Conservation (phyloP, 2,888 invertebrate species). For the Baccha elongata region DNA sequence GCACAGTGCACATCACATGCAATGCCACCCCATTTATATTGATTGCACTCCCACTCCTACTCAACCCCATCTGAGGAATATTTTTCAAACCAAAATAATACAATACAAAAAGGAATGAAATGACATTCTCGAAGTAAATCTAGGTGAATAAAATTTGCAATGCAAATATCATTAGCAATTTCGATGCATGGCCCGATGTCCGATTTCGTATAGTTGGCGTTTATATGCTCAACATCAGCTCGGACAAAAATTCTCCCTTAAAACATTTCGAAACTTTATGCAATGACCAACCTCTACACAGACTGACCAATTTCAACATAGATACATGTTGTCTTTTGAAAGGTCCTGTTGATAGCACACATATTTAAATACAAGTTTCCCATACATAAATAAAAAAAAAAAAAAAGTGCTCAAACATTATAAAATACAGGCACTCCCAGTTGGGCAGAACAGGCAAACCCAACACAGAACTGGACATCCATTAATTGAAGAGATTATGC, state of each 20-base stretch:
- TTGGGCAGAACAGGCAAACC: background rate
- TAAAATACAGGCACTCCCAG: background rate
- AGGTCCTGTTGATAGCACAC: constrained; percentile 61
- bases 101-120: background rate
- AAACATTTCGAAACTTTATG: background rate
- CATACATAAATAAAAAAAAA: constrained; percentile 14
- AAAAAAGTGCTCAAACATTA: background rate
- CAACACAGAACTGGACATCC: constrained; percentile 54
- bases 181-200: constrained; percentile 47
- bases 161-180: constrained; percentile 59
- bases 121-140: constrained; percentile 22
- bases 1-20: constrained; percentile 27
- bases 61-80: constrained; percentile 3
- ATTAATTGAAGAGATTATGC: constrained; percentile 72
- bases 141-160: constrained; percentile 51
- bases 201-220: constrained; percentile 28
- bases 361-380: constrained; percentile 58
- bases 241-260: constrained; percentile 16
- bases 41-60: background rate
- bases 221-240: constrained; percentile 47
- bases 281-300: constrained; percentile 13
- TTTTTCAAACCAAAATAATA: constrained; percentile 22
- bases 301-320: constrained; percentile 17
- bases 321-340: constrained; percentile 15
- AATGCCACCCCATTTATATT: constrained; percentile 20